Conservation (phyloP, 2,888 invertebrate genomes). For the Strigamia transsilvanica region DNA sequence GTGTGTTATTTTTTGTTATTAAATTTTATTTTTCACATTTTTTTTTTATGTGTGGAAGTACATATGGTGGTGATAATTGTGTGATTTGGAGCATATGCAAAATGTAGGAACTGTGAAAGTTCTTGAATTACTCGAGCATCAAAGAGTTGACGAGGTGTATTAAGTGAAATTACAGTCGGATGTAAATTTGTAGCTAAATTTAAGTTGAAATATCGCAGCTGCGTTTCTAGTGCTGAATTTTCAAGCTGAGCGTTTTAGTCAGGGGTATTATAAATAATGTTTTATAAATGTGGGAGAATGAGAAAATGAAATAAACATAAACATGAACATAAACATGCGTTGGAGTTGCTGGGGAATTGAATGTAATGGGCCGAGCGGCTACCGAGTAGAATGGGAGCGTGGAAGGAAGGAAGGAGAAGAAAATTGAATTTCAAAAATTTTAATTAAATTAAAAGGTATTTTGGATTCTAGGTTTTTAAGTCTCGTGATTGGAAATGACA, state of each 20-base stretch:
- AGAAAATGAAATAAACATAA: no score
- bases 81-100: constrained; percentile 30
- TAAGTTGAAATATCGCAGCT: constrained; percentile 31
- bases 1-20: neutral
- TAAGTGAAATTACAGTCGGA: constrained; percentile 31
- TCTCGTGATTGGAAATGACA: no score
- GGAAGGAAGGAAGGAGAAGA: no score
- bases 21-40: neutral
- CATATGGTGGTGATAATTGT: neutral
- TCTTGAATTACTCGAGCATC: constrained; percentile 35
- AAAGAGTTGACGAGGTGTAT: constrained; percentile 34
- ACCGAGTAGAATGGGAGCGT: no score
- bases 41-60: neutral
- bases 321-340: no score
- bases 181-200: constrained; percentile 27
- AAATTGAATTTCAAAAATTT: no score
- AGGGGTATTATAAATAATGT: neutral
- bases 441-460: no score
- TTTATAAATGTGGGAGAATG: no score
- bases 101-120: constrained; percentile 10
- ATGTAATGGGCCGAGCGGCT: no score
- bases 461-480: no score
- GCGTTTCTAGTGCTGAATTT: neutral
- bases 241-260: neutral
- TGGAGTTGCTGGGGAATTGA: no score